A percentile compares a stretch with the other conserved stretches of the same genome.
Conservation (phyloP, 2,113 vertebrate species). For the Euleptes europaea region DNA sequence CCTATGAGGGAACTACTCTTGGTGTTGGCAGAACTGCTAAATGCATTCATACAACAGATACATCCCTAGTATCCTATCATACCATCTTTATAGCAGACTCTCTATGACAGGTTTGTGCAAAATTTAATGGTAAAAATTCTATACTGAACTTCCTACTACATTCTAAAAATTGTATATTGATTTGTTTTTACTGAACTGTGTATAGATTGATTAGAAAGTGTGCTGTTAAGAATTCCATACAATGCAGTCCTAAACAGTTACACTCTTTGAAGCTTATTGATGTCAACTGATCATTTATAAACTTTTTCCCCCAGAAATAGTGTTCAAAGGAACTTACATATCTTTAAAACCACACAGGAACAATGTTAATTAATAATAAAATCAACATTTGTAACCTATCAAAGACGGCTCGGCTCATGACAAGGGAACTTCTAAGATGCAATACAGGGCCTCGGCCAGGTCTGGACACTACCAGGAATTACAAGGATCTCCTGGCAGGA, state of each 20-base stretch:
- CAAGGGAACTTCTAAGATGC: neutral
- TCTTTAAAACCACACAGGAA: too few relatives aligned
- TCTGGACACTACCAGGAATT: neutral
- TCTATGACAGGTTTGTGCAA: neutral
- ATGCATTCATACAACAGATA: neutral
- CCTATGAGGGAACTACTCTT: neutral
- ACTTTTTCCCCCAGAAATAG: too few relatives aligned
- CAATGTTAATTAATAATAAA: too few relatives aligned
- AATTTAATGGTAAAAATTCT: neutral
- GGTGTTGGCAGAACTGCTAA: neutral
- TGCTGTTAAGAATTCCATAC: too few relatives aligned
- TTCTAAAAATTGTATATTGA: neutral
- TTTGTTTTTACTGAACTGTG: neutral
- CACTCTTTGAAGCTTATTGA: too few relatives aligned
- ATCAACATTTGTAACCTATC: neutral
- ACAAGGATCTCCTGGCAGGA: neutral
- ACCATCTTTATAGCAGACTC: rapidly evolving
- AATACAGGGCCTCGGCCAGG: neutral
- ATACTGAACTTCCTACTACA: neutral
- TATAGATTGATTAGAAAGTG: neutral
- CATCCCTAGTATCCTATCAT: neutral
- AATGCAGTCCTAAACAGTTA: neutral
- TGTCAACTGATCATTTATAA: too few relatives aligned
- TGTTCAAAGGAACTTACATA: too few relatives aligned
- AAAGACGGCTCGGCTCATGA: neutral